These are phyloP conservation scores for Drosophila prostipennis DNA, from an alignment of 2,888 invertebrate species.

Conservation along the genomic window DNA sequence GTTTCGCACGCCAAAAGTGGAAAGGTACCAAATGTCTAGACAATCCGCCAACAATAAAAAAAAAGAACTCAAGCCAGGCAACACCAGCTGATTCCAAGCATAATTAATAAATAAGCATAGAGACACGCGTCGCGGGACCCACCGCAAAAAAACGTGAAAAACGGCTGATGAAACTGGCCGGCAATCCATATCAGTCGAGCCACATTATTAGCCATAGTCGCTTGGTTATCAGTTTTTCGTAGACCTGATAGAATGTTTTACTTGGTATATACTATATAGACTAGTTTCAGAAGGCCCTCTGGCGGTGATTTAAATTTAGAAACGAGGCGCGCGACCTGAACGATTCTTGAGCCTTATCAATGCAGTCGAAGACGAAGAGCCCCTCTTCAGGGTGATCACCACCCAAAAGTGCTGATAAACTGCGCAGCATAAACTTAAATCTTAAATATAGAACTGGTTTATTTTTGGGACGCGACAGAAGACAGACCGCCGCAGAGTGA, in stretches of 20 bases:
- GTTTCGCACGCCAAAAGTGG: conserved; percentile 13
- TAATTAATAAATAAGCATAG: conserved; percentile 13
- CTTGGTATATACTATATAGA: not conserved
- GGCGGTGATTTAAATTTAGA: conserved; percentile 63
- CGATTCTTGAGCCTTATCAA: conserved; percentile 50
- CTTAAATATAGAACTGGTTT: conserved; percentile 65
- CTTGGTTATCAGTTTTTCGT: conserved; percentile 16
- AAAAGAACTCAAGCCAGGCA: conserved; percentile 1
- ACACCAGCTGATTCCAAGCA: conserved; percentile 9
- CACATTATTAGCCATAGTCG: conserved; percentile 7
- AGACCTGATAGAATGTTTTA: conserved; percentile 12
- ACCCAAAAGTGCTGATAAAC: conserved; percentile 55
- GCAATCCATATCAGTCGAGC: conserved; percentile 15
- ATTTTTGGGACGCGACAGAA: conserved; percentile 57
- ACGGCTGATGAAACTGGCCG: conserved; percentile 28
- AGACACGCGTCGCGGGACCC: conserved; percentile 22
- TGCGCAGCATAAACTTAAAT: conserved; percentile 73
- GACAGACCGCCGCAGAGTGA: conserved; percentile 24
- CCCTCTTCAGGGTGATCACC: conserved; percentile 3
- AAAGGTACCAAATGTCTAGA: conserved; percentile 28
- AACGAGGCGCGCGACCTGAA: conserved; percentile 55
- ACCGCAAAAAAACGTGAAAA: conserved; percentile 24
- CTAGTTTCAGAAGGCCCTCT: conserved; percentile 19
- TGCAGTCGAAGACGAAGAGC: conserved; percentile 28
- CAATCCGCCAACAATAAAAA: conserved; percentile 10